These are phyloP conservation scores for Drosophila nigromelanica DNA, from an alignment of 1,140 invertebrate species.

Conservation along the genomic window DNA sequence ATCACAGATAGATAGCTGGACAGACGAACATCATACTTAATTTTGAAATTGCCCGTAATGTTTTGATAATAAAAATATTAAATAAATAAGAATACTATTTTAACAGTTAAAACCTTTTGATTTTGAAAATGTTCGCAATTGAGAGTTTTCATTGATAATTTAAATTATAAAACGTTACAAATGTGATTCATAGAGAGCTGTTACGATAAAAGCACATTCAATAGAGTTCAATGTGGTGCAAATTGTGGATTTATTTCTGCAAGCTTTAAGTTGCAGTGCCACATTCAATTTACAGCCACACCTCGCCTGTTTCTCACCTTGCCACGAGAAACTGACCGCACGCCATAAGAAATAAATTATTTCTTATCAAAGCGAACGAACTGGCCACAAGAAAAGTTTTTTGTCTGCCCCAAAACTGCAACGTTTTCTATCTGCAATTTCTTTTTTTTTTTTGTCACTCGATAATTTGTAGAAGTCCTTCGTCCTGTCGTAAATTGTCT, in stretches of 20 bases:
- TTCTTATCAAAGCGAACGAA: conserved; percentile 73
- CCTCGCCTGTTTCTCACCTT: conserved; percentile 53
- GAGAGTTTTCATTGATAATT: too few species aligned
- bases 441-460: conserved; percentile 60
- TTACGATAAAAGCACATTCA: too few species aligned
- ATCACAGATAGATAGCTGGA: too few species aligned
- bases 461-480: conserved; percentile 77
- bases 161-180: too few species aligned
- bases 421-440: conserved; percentile 20
- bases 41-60: too few species aligned
- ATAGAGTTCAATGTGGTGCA: too few species aligned
- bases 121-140: too few species aligned
- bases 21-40: too few species aligned
- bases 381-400: conserved; percentile 73
- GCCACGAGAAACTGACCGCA: conserved; percentile 50
- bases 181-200: too few species aligned
- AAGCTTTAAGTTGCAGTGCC: conserved; percentile 19
- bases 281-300: conserved; percentile 56
- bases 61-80: too few species aligned
- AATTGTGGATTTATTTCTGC: background rate
- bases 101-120: too few species aligned
- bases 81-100: too few species aligned
- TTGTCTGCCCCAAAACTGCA: conserved; percentile 48
- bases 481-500: conserved; percentile 74
- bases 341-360: conserved; percentile 69